phyloP scores from a whole-genome alignment of 1,140 invertebrate species.

The Drosophila leontia region DNA sequence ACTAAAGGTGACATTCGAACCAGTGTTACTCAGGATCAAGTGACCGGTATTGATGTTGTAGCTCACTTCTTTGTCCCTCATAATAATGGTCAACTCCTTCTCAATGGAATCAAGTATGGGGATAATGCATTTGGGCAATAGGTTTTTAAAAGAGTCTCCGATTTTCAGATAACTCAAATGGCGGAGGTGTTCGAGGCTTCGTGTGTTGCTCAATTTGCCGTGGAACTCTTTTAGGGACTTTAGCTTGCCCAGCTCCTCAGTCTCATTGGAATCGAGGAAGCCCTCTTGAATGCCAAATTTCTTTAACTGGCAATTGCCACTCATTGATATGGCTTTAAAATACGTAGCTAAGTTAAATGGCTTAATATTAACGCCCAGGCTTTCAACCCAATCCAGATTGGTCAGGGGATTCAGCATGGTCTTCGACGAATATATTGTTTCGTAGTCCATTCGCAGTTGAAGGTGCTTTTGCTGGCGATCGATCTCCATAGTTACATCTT shows the following conservation, averaged over 20 bases:
- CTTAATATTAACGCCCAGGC: not conserved
- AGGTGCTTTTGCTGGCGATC: not conserved
- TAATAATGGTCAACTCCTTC: not conserved
- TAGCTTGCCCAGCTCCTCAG: conserved; percentile 2
- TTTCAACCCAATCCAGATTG: not conserved
- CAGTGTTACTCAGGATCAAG: not conserved
- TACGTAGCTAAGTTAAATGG: not conserved
- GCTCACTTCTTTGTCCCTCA: not conserved
- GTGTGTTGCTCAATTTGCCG: not conserved
- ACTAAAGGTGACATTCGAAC: not conserved
- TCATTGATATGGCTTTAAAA: not conserved
- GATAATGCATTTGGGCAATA: not conserved
- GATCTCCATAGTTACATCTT: not conserved
- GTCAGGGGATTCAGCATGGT: not conserved
- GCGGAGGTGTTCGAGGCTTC: not conserved
- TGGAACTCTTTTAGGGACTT: not conserved
- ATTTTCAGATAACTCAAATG: not conserved
- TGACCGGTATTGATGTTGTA: not conserved
- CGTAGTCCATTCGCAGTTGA: not conserved
- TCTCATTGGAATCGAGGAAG: conserved; percentile 7
- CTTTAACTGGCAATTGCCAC: not conserved
- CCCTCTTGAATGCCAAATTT: not conserved
- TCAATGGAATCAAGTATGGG: not conserved
- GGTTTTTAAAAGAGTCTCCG: not conserved
- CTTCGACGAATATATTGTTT: not conserved